These are phyloP conservation scores for Mustela erminea DNA, from an alignment of 2,797 vertebrate species.

Conservation along the genomic window DNA sequence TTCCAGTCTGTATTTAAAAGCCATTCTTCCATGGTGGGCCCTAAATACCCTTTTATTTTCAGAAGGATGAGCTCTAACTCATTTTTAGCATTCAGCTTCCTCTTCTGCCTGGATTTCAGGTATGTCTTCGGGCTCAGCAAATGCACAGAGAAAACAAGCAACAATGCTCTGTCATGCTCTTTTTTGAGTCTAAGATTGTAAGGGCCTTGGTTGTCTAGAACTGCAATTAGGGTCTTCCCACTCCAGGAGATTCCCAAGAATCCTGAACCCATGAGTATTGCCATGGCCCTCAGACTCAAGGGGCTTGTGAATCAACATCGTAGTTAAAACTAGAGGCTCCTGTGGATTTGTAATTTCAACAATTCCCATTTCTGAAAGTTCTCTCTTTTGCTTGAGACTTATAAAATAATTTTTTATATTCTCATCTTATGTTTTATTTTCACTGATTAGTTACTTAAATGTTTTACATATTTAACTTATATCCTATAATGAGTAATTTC, in stretches of 20 bases:
- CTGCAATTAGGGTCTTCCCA: not conserved
- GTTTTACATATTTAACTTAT: not conserved
- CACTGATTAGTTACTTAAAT: not conserved
- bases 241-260: not conserved
- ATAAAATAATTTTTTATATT: not conserved
- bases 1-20: not conserved
- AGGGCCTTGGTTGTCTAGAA: not conserved
- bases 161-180: rapidly evolving
- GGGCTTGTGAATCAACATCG: not conserved
- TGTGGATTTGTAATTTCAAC: not conserved
- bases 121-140: not conserved
- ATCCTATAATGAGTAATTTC: not conserved
- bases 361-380: not conserved
- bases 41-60: not conserved
- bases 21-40: not conserved
- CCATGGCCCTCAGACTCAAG: rapidly evolving
- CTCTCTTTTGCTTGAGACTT: not conserved
- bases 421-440: not conserved
- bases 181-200: not conserved
- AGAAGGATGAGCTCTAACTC: not conserved
- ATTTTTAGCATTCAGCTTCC: not conserved
- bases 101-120: not conserved
- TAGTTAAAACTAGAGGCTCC: not conserved
- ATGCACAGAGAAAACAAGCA: not conserved
- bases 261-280: not conserved